phyloP scores from a whole-genome alignment of 1,140 invertebrate species.

The Chymomyza costata region DNA sequence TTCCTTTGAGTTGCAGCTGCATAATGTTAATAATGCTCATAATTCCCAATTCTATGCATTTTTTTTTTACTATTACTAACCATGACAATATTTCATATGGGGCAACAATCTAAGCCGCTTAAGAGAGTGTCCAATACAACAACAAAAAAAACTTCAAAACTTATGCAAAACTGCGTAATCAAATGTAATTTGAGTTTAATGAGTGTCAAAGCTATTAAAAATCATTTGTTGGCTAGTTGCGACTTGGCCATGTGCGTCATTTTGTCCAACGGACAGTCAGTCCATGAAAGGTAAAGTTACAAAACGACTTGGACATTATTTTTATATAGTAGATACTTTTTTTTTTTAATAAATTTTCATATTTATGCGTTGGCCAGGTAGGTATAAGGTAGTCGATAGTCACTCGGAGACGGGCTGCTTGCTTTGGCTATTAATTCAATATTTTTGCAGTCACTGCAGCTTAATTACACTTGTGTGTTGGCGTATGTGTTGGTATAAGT shows the following conservation, averaged over 20 bases:
- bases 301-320: too few species aligned
- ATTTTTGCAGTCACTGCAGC: constrained; percentile 37
- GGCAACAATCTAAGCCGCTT: constrained; percentile 65
- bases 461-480: constrained; percentile 45
- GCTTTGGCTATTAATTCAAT: too few species aligned
- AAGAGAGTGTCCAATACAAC: too few species aligned
- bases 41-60: too few species aligned
- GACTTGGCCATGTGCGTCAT: constrained; percentile 23
- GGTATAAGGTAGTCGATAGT: too few species aligned
- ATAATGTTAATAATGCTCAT: too few species aligned
- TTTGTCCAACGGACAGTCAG: constrained; percentile 17
- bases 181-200: constrained; percentile 73
- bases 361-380: constrained; percentile 49
- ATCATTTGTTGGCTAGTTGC: constrained; percentile 56
- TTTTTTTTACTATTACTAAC: too few species aligned
- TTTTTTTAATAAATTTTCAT: constrained; percentile 44
- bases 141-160: constrained; percentile 23
- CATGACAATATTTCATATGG: too few species aligned
- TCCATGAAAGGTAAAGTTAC: constrained; percentile 56
- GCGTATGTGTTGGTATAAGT: too few species aligned
- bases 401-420: too few species aligned
- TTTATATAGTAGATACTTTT: too few species aligned
- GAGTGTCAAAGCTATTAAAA: constrained; percentile 73
- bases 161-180: constrained; percentile 66
- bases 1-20: too few species aligned